Evolutionary conservation across 2,797 vertebrate genomes (phyloP).

Genomic region (Mareca penelope): DNA sequence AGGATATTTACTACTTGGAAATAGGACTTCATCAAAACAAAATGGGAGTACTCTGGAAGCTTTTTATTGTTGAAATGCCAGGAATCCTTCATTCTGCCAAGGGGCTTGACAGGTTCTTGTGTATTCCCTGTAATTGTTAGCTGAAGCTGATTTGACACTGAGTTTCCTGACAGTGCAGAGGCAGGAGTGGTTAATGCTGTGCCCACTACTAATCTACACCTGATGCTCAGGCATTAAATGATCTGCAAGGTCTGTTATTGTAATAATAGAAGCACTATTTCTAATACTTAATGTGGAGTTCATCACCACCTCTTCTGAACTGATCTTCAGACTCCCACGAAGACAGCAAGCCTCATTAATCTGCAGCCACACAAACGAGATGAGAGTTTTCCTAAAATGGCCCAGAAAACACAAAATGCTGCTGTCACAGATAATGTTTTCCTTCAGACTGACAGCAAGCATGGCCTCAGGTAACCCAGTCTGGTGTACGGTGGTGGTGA

Average conservation of each 20-base stretch:
- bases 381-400: background rate
- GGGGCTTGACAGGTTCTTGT: background rate
- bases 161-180: background rate
- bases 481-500: rapidly evolving
- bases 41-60: background rate
- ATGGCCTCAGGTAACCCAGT: background rate
- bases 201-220: background rate
- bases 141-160: background rate
- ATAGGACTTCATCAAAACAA: background rate
- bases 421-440: background rate
- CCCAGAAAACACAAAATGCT: background rate
- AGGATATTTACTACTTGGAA: background rate
- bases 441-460: background rate
- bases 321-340: background rate
- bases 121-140: background rate
- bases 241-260: background rate
- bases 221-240: background rate
- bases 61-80: background rate
- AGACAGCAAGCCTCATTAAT: background rate
- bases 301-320: background rate
- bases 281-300: background rate
- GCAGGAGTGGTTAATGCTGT: background rate
- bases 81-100: background rate
- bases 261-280: background rate
- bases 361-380: background rate